A percentile compares a stretch with the other conserved stretches of the same genome.
Conservation (phyloP, 1,140 invertebrate species). For the Melipona quadrifasciata region DNA sequence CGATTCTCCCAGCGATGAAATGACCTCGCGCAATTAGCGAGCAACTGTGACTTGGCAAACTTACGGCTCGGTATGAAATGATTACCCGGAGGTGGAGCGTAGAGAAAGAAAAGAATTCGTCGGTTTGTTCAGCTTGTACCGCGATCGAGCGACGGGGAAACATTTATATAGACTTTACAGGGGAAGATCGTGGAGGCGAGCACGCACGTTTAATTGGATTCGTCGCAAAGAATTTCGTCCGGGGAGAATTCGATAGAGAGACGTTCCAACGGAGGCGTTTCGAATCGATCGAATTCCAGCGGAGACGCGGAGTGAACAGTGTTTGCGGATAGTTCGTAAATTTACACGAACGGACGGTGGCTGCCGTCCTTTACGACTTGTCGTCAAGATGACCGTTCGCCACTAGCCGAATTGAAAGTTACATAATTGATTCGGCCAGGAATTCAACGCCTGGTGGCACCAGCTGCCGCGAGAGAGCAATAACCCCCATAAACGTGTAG, state of each 20-base stretch:
- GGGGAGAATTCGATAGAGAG: conserved; percentile 42
- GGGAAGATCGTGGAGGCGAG: not conserved
- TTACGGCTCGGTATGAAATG: too few species aligned
- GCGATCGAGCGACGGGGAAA: too few species aligned
- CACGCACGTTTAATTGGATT: conserved; percentile 43
- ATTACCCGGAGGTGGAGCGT: too few species aligned
- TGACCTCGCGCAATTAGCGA: too few species aligned
- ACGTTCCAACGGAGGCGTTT: conserved; percentile 35
- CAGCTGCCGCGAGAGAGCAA: conserved; percentile 45
- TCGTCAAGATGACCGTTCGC: conserved; percentile 65
- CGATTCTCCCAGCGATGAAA: too few species aligned
- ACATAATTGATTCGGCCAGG: conserved; percentile 75
- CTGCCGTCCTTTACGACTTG: conserved; percentile 58
- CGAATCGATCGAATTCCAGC: conserved; percentile 50
- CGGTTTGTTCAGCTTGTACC: too few species aligned
- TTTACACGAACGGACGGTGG: conserved; percentile 58
- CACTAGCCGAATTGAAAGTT: conserved; percentile 75
- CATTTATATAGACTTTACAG: too few species aligned
- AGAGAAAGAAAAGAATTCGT: too few species aligned
- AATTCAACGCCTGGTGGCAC: conserved; percentile 59
- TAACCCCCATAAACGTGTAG: conserved; percentile 25
- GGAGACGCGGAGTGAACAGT: conserved; percentile 23
- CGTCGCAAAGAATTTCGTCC: conserved; percentile 32
- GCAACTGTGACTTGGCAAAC: too few species aligned
- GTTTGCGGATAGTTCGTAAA: conserved; percentile 67